Base-by-base conservation (phyloP, 2,113 vertebrate genomes). In the Prochilodus magdalenae region DNA sequence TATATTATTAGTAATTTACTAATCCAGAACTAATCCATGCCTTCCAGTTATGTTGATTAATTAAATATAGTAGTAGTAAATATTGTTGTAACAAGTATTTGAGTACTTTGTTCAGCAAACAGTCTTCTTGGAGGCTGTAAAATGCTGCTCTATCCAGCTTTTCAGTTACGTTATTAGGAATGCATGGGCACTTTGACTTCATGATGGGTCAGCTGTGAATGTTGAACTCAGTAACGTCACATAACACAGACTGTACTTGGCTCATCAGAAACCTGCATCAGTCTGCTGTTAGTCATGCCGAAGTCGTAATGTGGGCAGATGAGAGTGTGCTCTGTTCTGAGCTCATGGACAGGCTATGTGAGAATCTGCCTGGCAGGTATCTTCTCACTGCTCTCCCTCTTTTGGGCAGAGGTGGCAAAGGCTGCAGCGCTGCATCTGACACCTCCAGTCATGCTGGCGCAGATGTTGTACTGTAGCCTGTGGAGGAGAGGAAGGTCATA, bases 371-470 rank as follows among this genome's bases (percentile, higher is more conserved):
- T 47, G 27, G 63, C 73, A 40, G 73, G 81, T 36, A 63, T 18
- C 59, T 55, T 33, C n/a, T 36, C 53, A 20, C 55, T 47, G 16
- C 47, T 55, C 63, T 75, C 63, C 49, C 40, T 82, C 24, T 51
- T 20, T 14, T 69, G 51, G 51, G 63, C 33, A 60, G 67, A 59
- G 66, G 67, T 12, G 53, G 20, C 67, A 60, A 1, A 27, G 24
- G 69, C 36, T 27, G n/a, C n/a, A 44, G 22, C 4, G 40, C 47
- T 30, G 62, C 27, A 86, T 83, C 85, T 90, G 87, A 89, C 89
- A 89, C 89, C 89, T 89, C 88, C 36, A 87, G 84, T 57, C 82
- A 87, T 87, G 85, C 87, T 92, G 90, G 88, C 91, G 92, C 92
- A 93, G 91, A 92, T 92, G 91, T 93, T 90, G 44, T 51, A 57